Base-by-base conservation (phyloP, 2,113 vertebrate species). In the Phylloscopus whistleri region DNA sequence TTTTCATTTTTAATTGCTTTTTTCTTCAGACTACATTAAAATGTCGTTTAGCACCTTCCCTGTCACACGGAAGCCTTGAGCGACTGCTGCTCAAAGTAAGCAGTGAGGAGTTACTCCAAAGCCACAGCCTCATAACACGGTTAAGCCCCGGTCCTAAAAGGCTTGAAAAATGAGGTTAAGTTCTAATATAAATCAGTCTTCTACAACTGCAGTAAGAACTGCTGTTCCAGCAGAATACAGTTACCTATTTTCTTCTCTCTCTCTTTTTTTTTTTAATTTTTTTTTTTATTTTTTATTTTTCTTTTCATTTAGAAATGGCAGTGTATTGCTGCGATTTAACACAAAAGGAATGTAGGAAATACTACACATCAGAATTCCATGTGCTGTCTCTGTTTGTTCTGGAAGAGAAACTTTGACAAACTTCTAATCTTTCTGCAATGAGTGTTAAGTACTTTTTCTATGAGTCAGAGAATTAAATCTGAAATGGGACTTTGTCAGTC, bases 71-170 rank as follows among this genome's bases (percentile, higher is more conserved):
- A 90, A 77, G 39, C 20, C 27, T 24, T 44, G 20, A 86, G 26
- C 4, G 2, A 37, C 39, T 20, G 30, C 37, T 88, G 31, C 24
- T 58, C 31, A 58, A 86, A 83, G 24, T 13, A 64, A 68, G 11
- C 20, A 69, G 2, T 13, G 41, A 69, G 8, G 7, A 78, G 7
- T 33, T 49, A 35, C 6, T 72, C 19, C n/a, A 35, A 84, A 74
- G 1, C 4, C 18, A 43, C 37, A 52, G 6, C 3, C 22, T 17
- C 13, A 2, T 31, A 74, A 58, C 3, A n/a, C 2, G 5, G 18
- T 51, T 46, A 78, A 82, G 5, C 9, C 3, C 6, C 58, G n/a
- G 7, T 3, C 23, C 31, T 37, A 67, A 75, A 58, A 51, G 8
- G 23, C 44, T 59, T 62, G 19, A 28, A 70, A 89, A 87, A 84